These are phyloP conservation scores for Falco rusticolus DNA, from an alignment of 2,797 vertebrate genomes.

Conservation along the genomic window DNA sequence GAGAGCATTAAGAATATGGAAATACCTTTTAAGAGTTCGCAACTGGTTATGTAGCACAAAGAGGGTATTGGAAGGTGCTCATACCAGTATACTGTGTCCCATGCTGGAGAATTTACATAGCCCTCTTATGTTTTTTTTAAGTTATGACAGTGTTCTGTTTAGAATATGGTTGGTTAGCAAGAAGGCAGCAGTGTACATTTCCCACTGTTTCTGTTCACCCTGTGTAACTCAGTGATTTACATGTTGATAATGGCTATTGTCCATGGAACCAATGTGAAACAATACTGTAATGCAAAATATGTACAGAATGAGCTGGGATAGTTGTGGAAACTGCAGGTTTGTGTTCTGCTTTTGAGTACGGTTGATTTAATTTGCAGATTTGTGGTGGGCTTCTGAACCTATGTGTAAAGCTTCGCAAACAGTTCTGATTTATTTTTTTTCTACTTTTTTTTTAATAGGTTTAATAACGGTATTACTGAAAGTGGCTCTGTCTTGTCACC, in stretches of 20 bases:
- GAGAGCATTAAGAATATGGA: neutral
- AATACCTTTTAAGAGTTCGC: neutral
- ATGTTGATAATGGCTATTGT: neutral
- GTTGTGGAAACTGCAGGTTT: neutral
- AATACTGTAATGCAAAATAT: neutral
- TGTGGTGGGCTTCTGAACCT: neutral
- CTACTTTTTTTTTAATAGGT: neutral
- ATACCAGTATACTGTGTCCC: neutral
- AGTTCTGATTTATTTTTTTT: neutral
- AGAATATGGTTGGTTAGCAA: neutral
- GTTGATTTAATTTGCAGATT: neutral
- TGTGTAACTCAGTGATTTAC: neutral
- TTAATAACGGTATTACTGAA: neutral
- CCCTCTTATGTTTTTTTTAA: neutral
- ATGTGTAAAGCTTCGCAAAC: neutral
- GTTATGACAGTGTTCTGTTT: neutral
- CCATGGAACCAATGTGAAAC: neutral
- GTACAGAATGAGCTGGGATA: neutral
- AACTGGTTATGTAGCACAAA: neutral
- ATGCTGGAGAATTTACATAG: neutral
- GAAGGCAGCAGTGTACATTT: neutral
- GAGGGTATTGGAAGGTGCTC: neutral
- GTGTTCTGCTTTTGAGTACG: neutral
- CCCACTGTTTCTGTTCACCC: neutral
- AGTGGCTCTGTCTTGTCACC: neutral